Base-by-base conservation (phyloP, 2,888 invertebrate genomes). In the Dasypolia templi region DNA sequence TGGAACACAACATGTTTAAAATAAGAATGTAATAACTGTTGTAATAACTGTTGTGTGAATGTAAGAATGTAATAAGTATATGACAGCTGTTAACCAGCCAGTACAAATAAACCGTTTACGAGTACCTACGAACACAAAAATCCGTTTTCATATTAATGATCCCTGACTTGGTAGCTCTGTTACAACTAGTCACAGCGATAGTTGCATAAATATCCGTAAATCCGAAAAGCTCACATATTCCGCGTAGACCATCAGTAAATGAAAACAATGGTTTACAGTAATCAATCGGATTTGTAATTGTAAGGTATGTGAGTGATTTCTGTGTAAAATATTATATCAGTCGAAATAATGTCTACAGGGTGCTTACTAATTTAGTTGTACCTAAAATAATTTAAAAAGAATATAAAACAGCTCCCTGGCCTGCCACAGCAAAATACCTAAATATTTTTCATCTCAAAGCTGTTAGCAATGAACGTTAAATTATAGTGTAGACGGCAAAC, bases 31-130 rank as follows among this genome's bases (percentile, higher is more conserved):
- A 32, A 32, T 32, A 32, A 32, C 17, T 55, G n/a, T n/a, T 53
- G 39, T 26, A 32, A 32, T 32, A 32, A 32, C 17, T 55, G n/a
- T n/a, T 53, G n/a, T n/a, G n/a, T n/a, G n/a, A n/a, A n/a, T n/a
- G n/a, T 22, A 59, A 22, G 22, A 71, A 79, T 59, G 39, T 26
- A 32, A 32, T 32, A 58, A 32, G 58, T 58, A 49, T n/a, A 32
- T 61, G 59, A 72, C 73, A 58, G 56, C 39, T 78, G 78, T 75
- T 32, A 26, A 22, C 32, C 39, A 53, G 59, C n/a, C 46, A 71
- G 22, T 79, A 32, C 22, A 19, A 44, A 29, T 22, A 22, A 59
- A 11, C 35, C 29, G 12, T 19, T 39, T 58, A 22, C 1, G 22
- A 19, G 3, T 26, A n/a, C n/a, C n/a, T n/a, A 42, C 22, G 46